Evolutionary conservation across 2,797 vertebrate genomes (phyloP), one percentile per base, ranked within the genome.

Genomic region (Adrianichthys oophorus): DNA sequence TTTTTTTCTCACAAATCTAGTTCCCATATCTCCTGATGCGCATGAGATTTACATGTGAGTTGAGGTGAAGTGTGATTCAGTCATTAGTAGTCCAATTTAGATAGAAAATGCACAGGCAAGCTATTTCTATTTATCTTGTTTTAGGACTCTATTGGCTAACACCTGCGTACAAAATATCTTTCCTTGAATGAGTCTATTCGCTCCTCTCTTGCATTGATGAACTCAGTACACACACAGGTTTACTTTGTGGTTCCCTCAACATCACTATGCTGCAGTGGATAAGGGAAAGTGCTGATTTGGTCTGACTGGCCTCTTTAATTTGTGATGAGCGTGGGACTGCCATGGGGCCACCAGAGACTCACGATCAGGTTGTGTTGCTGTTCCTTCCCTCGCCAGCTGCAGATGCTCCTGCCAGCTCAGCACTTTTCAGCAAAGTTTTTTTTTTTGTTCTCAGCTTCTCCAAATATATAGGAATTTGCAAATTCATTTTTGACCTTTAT

Each of bases 261-360:
- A 74, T 58, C 80, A 42, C 65, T 76, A 68, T 56, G 71, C 74
- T 74, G 70, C 72, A 65, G 67, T 66, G 71, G 59, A 55, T 40
- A 29, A 45, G 55, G 63, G 61, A 76, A 85, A 78, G 66, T 74
- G 84, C 83, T 85, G 87, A 85, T 85, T 49, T 67, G 48, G 55
- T 72, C 61, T 14, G 57, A 84, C 78, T 68, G 70, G 80, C 63
- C 72, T 80, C 67, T 85, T 89, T 78, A 84, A 85, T 87, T 87
- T 82, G 67, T 84, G 78, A 87, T 83, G 79, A 85, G 76, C 59
- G 74, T 86, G 82, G 81, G 70, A 73, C 52, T 74, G 41, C 79
- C 47, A 47, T 17, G 14, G 79, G 75, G 61, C 75, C 17, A n/a
- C 37, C 32, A 4, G 57, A 74, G 78, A 70, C 74, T 74, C 52